phyloP scores from a whole-genome alignment of 1,140 invertebrate genomes.

The Hycleus cichorii region DNA sequence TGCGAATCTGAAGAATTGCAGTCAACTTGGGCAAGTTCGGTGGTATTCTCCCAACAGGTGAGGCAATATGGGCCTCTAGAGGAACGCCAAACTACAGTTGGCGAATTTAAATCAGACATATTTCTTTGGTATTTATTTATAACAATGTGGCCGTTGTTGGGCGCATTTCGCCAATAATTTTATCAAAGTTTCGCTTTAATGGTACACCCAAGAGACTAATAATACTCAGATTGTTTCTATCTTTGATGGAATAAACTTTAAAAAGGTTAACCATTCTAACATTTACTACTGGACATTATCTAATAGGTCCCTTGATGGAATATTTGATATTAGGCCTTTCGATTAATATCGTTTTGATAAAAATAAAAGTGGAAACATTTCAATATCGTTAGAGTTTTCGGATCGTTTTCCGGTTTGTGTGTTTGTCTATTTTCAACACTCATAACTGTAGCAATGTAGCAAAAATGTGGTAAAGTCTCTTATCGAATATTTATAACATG shows the following conservation, averaged over 20 bases:
- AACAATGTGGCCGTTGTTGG: background rate
- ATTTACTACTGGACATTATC: slow-evolving; percentile 25
- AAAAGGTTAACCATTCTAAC: slow-evolving; percentile 22
- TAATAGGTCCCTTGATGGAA: slow-evolving; percentile 14
- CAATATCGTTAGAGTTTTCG: too few species aligned
- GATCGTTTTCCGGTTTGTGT: too few species aligned
- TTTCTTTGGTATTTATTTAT: slow-evolving; percentile 7
- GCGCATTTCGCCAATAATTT: slow-evolving; percentile 19
- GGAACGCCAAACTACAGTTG: slow-evolving; percentile 9
- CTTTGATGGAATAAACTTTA: slow-evolving; percentile 15
- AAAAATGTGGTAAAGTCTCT: background rate
- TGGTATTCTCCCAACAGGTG: slow-evolving; percentile 9
- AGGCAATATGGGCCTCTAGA: slow-evolving; percentile 10
- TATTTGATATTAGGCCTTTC: too few species aligned
- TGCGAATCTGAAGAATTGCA: too few species aligned
- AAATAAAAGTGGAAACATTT: too few species aligned
- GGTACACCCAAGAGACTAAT: slow-evolving; percentile 10
- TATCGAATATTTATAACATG: slow-evolving; percentile 29
- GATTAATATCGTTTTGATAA: too few species aligned
- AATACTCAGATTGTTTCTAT: slow-evolving; percentile 16
- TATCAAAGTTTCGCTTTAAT: slow-evolving; percentile 18
- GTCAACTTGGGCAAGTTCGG: too few species aligned
- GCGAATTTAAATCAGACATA: slow-evolving; percentile 19
- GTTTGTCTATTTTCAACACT: too few species aligned
- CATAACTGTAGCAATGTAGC: too few species aligned